Conservation (phyloP, 2,113 vertebrate species). For the Nibea coibor region DNA sequence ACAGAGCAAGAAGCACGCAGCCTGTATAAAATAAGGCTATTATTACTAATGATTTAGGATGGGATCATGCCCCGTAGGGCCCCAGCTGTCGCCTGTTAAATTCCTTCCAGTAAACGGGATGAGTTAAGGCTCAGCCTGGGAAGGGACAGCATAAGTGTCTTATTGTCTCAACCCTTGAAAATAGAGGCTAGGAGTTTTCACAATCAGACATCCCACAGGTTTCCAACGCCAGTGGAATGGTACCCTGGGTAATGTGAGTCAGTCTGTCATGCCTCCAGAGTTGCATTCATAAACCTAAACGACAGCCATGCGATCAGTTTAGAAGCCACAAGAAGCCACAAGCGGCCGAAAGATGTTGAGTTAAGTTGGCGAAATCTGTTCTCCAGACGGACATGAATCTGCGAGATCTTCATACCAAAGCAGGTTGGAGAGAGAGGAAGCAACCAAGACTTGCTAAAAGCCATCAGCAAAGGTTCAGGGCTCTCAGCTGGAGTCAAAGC, state of each 20-base stretch:
- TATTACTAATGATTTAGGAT: slow-evolving; percentile 76
- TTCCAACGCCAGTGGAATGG: slow-evolving; percentile 9
- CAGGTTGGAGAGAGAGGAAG: not conserved
- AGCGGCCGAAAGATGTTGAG: not conserved
- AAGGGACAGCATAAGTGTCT: slow-evolving; percentile 71
- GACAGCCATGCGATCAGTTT: not conserved
- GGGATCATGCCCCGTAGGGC: slow-evolving; percentile 49
- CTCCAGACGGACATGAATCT: not conserved
- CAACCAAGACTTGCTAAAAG: not conserved
- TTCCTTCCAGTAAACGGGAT: slow-evolving; percentile 76
- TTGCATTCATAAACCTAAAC: slow-evolving; percentile 9
- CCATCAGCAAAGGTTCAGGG: slow-evolving; percentile 13
- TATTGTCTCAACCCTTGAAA: slow-evolving; percentile 71
- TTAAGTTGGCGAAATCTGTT: not conserved
- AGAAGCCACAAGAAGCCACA: not conserved
- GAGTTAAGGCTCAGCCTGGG: slow-evolving; percentile 60
- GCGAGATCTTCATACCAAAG: not conserved
- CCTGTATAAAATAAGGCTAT: slow-evolving; percentile 48
- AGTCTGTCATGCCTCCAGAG: slow-evolving; percentile 11
- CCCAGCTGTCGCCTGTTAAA: slow-evolving; percentile 81
- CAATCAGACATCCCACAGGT: slow-evolving; percentile 41
- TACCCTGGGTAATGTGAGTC: slow-evolving; percentile 43
- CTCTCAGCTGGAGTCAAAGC: slow-evolving; percentile 39
- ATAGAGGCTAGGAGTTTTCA: slow-evolving; percentile 22
- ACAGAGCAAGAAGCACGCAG: slow-evolving; percentile 13